phyloP scores from a whole-genome alignment of 2,888 invertebrate genomes.

The Auanema freiburgensis region DNA sequence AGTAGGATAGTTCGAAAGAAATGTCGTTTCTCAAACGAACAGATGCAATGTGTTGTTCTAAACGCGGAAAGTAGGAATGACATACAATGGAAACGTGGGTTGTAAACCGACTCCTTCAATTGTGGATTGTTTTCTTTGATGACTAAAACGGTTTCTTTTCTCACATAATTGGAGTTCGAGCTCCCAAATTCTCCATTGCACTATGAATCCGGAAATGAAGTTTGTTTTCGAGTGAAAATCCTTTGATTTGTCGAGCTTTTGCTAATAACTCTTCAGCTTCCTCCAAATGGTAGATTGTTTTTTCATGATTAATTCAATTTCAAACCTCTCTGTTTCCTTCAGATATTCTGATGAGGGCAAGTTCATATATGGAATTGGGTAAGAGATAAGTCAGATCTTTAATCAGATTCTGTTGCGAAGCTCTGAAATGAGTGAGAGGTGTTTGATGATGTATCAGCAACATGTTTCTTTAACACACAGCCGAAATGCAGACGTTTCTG shows the following conservation, averaged over 20 bases:
- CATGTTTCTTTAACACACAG: not conserved
- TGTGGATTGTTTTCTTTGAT: constrained; percentile 2
- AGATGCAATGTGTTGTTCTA: too few relatives aligned
- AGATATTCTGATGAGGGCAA: constrained; percentile 79
- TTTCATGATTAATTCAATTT: not conserved
- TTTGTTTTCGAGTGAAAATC: constrained; percentile 60
- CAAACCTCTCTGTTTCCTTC: constrained; percentile 68
- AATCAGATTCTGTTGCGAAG: constrained; percentile 71
- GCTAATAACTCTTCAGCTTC: constrained; percentile 77
- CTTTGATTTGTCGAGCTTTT: constrained; percentile 72
- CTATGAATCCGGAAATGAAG: constrained; percentile 61
- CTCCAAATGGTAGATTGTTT: constrained; percentile 46
- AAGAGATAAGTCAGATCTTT: constrained; percentile 76
- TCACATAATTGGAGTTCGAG: constrained; percentile 30
- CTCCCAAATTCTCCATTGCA: constrained; percentile 45
- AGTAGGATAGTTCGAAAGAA: too few relatives aligned
- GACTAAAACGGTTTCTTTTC: constrained; percentile 14
- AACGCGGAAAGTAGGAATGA: too few relatives aligned
- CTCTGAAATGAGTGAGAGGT: constrained; percentile 61
- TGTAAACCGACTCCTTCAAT: too few relatives aligned
- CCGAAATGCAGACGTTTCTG: not conserved
- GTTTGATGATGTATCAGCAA: too few relatives aligned
- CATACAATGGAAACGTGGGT: too few relatives aligned
- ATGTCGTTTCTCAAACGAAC: too few relatives aligned
- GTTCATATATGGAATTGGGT: constrained; percentile 83